A percentile compares a stretch with the other conserved stretches of the same genome.
These are phyloP conservation scores for Sycobia sp. DNA, from an alignment of 1,140 invertebrate species.

Conservation along the genomic window DNA sequence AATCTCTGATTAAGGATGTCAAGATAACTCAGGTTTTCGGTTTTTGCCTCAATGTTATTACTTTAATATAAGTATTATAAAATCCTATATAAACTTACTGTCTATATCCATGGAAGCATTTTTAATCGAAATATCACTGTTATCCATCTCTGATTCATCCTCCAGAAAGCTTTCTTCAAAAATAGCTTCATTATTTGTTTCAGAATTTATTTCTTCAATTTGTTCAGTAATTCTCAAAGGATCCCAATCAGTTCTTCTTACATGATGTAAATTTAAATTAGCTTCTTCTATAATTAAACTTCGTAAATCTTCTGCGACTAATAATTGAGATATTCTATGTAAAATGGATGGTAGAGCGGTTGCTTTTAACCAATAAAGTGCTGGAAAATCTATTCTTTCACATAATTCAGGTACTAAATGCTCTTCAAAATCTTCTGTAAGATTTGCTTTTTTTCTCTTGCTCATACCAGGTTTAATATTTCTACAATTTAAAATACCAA, in stretches of 20 bases:
- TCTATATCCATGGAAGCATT: conserved; percentile 36
- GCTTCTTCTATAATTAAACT: conserved; percentile 61
- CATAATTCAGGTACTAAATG: conserved; percentile 92
- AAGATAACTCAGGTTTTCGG: no score
- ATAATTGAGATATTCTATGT: conserved; percentile 77
- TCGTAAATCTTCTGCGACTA: conserved; percentile 82
- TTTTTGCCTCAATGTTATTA: no score
- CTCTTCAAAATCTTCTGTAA: conserved; percentile 69
- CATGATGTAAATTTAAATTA: background rate
- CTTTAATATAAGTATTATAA: no score
- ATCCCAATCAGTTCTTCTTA: conserved; percentile 26
- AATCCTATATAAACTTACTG: conserved; percentile 41
- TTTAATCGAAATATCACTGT: background rate
- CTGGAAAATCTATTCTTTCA: conserved; percentile 81
- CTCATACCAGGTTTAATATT: conserved; percentile 37
- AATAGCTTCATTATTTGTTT: background rate
- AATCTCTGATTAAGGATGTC: no score
- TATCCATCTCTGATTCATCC: background rate
- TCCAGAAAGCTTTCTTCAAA: conserved; percentile 7
- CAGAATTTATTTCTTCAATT: background rate
- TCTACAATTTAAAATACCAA: conserved; percentile 36
- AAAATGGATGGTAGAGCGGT: conserved; percentile 86
- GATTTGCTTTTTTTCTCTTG: conserved; percentile 61
- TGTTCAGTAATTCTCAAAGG: conserved; percentile 36
- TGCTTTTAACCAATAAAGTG: conserved; percentile 88